These are phyloP conservation scores for Philypnodon macrostomus DNA, from an alignment of 2,797 vertebrate genomes.

Conservation along the genomic window DNA sequence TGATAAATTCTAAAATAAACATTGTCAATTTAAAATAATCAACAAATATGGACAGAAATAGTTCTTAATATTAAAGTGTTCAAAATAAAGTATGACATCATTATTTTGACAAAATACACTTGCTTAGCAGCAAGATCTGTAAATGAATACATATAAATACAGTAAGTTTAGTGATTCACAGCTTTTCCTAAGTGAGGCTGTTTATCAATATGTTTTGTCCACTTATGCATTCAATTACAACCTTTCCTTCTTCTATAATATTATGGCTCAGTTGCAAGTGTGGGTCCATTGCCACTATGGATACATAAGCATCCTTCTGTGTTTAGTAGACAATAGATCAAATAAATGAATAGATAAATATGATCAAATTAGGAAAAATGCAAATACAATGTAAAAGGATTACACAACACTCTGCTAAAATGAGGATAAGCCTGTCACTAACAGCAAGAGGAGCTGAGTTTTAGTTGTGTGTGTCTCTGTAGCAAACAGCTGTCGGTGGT, in stretches of 20 bases:
- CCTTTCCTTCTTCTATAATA: slow-evolving; percentile 15
- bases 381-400: slow-evolving; percentile 50
- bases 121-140: too few species aligned
- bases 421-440: slow-evolving; percentile 42
- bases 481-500: slow-evolving; percentile 66
- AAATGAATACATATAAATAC: slow-evolving; percentile 53
- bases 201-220: background rate
- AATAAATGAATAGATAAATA: slow-evolving; percentile 47
- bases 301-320: slow-evolving; percentile 20
- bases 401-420: slow-evolving; percentile 63
- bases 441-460: slow-evolving; percentile 52
- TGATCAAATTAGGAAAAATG: slow-evolving; percentile 55
- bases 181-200: slow-evolving; percentile 34
- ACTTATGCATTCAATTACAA: slow-evolving; percentile 30
- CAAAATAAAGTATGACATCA: slow-evolving; percentile 53
- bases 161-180: slow-evolving; percentile 62
- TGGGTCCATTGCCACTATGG: slow-evolving; percentile 10
- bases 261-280: slow-evolving; percentile 20
- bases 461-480: slow-evolving; percentile 52
- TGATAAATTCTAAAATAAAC: slow-evolving; percentile 28
- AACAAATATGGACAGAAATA: slow-evolving; percentile 41
- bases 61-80: slow-evolving; percentile 43
- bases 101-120: slow-evolving; percentile 30
- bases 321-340: slow-evolving; percentile 44
- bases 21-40: slow-evolving; percentile 15